Percentiles rank a stretch among this genome's conserved stretches.
These are phyloP conservation scores for Jacana jacana DNA, from an alignment of 2,113 vertebrate genomes.

Conservation along the genomic window DNA sequence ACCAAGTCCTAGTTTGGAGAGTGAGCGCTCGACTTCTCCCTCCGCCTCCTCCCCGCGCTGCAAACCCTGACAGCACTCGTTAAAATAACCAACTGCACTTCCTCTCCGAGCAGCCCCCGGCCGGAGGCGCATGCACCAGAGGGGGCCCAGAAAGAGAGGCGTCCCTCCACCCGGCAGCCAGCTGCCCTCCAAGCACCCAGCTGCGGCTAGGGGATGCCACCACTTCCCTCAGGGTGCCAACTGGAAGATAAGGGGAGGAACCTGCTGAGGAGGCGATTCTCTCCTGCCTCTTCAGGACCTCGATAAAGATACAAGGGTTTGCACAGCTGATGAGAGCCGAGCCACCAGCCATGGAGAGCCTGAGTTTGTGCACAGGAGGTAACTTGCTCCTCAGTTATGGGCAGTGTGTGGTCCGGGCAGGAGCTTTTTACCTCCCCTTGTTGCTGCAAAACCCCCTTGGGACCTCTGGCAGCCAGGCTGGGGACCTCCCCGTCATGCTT, in stretches of 20 bases:
- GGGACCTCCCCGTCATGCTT: background rate
- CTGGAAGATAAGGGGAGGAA: background rate
- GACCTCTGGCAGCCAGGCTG: background rate
- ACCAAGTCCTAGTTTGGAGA: slow-evolving; percentile 78
- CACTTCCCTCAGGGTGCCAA: background rate
- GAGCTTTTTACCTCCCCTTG: background rate
- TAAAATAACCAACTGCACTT: slow-evolving; percentile 75
- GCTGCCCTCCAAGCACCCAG: background rate
- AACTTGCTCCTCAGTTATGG: background rate
- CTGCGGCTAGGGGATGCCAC: background rate
- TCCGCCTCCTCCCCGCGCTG: slow-evolving; percentile 50
- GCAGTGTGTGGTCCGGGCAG: background rate
- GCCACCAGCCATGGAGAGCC: rapidly evolving
- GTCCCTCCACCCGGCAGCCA: rapidly evolving
- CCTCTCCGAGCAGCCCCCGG: slow-evolving; percentile 49
- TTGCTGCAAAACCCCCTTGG: background rate
- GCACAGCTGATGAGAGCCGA: background rate
- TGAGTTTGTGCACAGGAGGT: background rate
- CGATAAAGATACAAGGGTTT: background rate
- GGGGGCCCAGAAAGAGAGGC: background rate
- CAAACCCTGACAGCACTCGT: slow-evolving; percentile 66
- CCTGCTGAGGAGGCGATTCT: rapidly evolving
- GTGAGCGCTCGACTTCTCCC: slow-evolving; percentile 24
- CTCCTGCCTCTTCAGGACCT: background rate
- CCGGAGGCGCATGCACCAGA: background rate